Base-by-base conservation (phyloP, 2,888 invertebrate genomes). In the Oeneis ivallda region DNA sequence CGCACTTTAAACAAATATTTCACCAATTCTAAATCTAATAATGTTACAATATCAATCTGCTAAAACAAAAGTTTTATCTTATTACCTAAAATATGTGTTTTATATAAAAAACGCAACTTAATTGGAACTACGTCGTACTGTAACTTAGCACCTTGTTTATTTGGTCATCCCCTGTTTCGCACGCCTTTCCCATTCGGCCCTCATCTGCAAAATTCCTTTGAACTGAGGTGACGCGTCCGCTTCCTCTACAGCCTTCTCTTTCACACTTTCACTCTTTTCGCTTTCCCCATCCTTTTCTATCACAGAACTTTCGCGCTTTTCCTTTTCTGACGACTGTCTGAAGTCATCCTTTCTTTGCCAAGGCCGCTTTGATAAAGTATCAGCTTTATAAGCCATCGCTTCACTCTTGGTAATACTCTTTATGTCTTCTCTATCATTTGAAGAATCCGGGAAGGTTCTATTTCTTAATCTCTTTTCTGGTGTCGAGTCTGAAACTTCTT, bases 141-240 rank as follows among this genome's bases (percentile, higher is more conserved):
- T 81, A 79, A 81, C 82, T 78, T 89, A 90, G 91, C 90, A 90
- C 90, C 89, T 79, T 71, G 69, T 81, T 84, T 87, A 92, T 87
- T 94, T 94, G 87, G 93, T 93, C 89, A 93, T 93, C 75, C 93
- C 95, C 84, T 95, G 94, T 84, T 95, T 95, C 45, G 95, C 95
- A 73, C 96, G 90, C 75, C 95, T 93, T 82, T 96, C 96, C 96
- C 96, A 96, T 79, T 96, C 95, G 7, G 95, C 95, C 65, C 94
- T 93, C 78, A 95, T 93, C 78, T 95, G 95, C 79, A 95, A 93
- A 71, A 96, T 95, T 68, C 95, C 94, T 78, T 95, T 95, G 76
- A 95, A 94, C 78, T 93, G 93, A 52, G 93, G 93, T 69, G 91
- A 85, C 56, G 84, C 87, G 66, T 87, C 90, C 9, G 87, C 88